Conservation (phyloP, 2,888 invertebrate genomes). For the Tetragonula carbonaria region DNA sequence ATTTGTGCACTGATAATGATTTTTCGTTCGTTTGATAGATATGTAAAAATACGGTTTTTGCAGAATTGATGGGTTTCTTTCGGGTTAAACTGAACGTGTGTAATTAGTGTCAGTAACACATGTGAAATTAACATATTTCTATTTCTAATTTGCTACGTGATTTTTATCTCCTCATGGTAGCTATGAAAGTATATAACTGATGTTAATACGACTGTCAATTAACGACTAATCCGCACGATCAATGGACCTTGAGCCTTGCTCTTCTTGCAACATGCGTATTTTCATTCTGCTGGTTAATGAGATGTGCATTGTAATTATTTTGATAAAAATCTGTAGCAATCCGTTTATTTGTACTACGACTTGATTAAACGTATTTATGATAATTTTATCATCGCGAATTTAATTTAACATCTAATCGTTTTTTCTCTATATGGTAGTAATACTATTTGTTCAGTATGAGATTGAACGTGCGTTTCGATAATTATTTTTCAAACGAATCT, state of each 20-base stretch:
- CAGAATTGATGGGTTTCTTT: no score
- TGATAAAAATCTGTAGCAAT: neutral
- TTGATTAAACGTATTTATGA: neutral
- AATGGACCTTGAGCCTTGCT: constrained; percentile 52
- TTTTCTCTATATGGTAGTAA: neutral
- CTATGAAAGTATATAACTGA: constrained; percentile 44
- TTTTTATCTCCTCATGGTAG: constrained; percentile 30
- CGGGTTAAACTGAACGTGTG: no score
- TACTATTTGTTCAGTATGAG: neutral
- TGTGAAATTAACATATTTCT: neutral
- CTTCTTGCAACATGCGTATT: constrained; percentile 15
- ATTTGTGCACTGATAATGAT: neutral
- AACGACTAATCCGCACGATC: constrained; percentile 45
- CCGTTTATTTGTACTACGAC: neutral
- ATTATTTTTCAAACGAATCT: neutral
- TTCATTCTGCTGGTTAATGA: constrained; percentile 19
- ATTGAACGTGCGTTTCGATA: neutral
- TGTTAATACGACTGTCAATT: constrained; percentile 62
- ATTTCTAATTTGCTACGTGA: neutral
- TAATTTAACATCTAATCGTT: neutral
- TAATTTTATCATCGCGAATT: neutral
- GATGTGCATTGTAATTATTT: neutral
- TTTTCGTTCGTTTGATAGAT: neutral
- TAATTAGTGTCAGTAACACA: neutral
- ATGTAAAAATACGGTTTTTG: neutral